These are phyloP conservation scores for Alcis repandata DNA, from an alignment of 2,888 invertebrate genomes.

Conservation along the genomic window DNA sequence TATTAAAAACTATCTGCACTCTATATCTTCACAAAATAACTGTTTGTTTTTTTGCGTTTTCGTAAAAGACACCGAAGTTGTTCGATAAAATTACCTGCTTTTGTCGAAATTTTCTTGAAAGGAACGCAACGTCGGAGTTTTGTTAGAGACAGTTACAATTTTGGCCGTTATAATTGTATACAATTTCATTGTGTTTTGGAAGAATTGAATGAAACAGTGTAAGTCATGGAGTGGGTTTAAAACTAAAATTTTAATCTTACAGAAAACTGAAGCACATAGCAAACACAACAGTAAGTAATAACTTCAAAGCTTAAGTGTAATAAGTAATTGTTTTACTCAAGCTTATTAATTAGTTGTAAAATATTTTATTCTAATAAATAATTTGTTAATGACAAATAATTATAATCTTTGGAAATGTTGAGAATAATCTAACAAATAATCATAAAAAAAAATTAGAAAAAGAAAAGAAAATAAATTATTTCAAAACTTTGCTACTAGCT, in stretches of 20 bases:
- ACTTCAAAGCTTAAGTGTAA: no score
- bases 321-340: no score
- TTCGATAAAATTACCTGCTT: slow-evolving; percentile 82
- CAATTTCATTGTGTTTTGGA: slow-evolving; percentile 77
- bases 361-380: background rate
- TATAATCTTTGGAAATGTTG: no score
- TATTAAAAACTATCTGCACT: slow-evolving; percentile 72
- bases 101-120: slow-evolving; percentile 72
- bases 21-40: slow-evolving; percentile 71
- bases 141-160: slow-evolving; percentile 84
- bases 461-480: no score
- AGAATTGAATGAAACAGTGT: slow-evolving; percentile 61
- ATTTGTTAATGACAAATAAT: no score
- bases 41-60: slow-evolving; percentile 69
- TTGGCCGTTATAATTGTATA: slow-evolving; percentile 87
- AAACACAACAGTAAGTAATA: no score
- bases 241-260: background rate
- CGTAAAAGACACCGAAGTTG: slow-evolving; percentile 68
- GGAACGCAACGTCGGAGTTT: slow-evolving; percentile 72
- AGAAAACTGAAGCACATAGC: background rate
- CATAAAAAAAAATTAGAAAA: no score
- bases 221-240: slow-evolving; percentile 54
- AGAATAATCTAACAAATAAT: no score
- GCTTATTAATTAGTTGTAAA: no score
- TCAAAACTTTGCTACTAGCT: no score